A percentile compares a stretch with the other conserved stretches of the same genome.
These are phyloP conservation scores for Okamejei kenojei DNA, from an alignment of 2,797 vertebrate species.

Conservation along the genomic window DNA sequence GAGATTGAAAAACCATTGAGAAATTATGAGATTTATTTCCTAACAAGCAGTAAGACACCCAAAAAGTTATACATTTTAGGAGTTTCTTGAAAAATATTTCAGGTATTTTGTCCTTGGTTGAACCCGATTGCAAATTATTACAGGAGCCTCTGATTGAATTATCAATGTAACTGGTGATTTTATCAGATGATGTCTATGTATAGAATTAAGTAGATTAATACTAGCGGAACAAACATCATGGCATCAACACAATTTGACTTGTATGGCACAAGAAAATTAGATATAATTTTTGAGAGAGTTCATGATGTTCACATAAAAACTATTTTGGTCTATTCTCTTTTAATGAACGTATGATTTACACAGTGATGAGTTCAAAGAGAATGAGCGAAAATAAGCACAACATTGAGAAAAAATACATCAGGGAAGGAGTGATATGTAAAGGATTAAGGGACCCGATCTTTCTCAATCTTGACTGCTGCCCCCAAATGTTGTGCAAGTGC, in stretches of 20 bases:
- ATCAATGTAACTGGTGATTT: background rate
- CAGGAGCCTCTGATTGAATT: background rate
- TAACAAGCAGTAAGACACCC: no score
- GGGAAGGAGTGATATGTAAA: background rate
- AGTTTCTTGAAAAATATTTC: no score
- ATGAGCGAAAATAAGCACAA: background rate
- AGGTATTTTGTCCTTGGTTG: background rate
- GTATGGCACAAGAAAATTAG: background rate
- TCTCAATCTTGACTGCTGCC: background rate
- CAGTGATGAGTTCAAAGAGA: background rate
- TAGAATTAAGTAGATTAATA: background rate
- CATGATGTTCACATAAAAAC: background rate
- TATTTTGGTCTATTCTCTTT: background rate
- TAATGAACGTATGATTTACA: background rate
- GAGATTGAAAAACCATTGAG: no score
- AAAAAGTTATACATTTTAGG: no score
- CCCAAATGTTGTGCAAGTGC: background rate
- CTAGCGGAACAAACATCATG: background rate
- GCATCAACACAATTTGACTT: no score
- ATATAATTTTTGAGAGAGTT: background rate
- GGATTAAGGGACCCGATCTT: background rate
- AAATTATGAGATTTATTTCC: no score
- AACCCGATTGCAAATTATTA: slow-evolving; percentile 1
- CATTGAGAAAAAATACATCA: background rate
- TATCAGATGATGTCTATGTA: background rate